Evolutionary conservation across 2,113 vertebrate species (phyloP).

Genomic region (Tragelaphus buxtoni): DNA sequence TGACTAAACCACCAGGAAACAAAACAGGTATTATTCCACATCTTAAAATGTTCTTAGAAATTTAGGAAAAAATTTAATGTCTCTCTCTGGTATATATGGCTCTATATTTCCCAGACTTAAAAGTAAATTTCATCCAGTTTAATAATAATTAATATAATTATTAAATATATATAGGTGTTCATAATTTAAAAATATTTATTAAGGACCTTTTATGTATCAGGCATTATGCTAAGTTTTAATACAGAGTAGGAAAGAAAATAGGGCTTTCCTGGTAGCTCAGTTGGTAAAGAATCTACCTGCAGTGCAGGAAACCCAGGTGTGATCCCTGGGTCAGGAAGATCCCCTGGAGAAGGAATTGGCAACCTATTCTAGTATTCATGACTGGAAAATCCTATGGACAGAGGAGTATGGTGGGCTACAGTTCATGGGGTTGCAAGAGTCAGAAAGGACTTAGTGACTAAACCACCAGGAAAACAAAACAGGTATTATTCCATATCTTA

Average conservation of each 20-base stretch:
- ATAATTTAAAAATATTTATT: background rate
- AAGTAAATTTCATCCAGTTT: no score
- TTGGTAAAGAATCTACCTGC: background rate
- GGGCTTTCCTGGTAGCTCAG: background rate
- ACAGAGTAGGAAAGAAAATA: background rate
- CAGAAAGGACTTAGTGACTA: background rate
- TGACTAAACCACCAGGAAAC: no score
- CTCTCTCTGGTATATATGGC: no score
- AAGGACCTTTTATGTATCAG: background rate
- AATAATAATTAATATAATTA: background rate
- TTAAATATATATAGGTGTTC: background rate
- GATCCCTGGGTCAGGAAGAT: background rate
- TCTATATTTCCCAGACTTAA: no score
- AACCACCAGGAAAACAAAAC: background rate
- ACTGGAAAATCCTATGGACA: background rate
- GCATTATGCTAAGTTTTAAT: background rate
- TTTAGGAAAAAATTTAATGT: no score
- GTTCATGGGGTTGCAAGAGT: background rate
- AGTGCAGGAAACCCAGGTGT: background rate
- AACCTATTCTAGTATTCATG: background rate
- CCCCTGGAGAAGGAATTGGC: background rate
- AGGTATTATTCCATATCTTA: background rate
- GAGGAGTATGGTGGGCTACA: background rate
- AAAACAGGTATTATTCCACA: no score
- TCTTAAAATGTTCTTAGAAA: no score